Conservation (phyloP, 2,888 invertebrate genomes). For the Amiota mariae region DNA sequence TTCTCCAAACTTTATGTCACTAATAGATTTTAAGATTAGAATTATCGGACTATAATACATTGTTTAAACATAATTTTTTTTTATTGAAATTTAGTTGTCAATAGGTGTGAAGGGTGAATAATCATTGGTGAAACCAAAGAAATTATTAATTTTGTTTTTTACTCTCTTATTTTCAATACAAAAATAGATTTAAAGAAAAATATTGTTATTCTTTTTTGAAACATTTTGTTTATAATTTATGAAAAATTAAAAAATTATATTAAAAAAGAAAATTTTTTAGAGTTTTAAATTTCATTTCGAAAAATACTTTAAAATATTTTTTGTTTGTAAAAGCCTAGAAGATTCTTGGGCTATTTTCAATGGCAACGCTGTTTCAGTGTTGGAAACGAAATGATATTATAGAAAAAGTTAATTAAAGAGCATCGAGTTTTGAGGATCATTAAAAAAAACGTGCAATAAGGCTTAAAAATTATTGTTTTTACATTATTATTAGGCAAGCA, state of each 20-base stretch:
- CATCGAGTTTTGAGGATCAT: slow-evolving; percentile 20
- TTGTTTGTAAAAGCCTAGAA: slow-evolving; percentile 75
- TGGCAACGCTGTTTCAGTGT: slow-evolving; percentile 53
- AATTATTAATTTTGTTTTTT: slow-evolving; percentile 13
- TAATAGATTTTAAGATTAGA: too few relatives aligned
- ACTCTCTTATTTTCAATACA: background rate
- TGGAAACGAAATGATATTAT: slow-evolving; percentile 9
- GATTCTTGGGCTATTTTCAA: slow-evolving; percentile 72
- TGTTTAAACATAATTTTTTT: too few relatives aligned
- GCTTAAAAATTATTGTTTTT: slow-evolving; percentile 35
- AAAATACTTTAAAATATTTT: slow-evolving; percentile 43
- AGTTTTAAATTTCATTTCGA: slow-evolving; percentile 13
- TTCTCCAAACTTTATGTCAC: too few relatives aligned
- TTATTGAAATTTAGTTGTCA: too few relatives aligned
- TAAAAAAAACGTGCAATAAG: slow-evolving; percentile 41
- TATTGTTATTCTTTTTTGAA: background rate
- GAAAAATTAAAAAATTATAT: too few relatives aligned
- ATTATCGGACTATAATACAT: too few relatives aligned
- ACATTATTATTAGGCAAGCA: slow-evolving; percentile 5
- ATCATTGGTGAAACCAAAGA: background rate
- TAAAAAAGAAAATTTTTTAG: background rate
- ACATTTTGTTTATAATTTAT: too few relatives aligned
- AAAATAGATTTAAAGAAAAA: slow-evolving; percentile 8
- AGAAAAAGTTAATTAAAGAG: background rate
- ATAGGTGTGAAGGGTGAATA: too few relatives aligned